Base-by-base conservation (phyloP, 2,113 vertebrate species). In the Falco punctatus region DNA sequence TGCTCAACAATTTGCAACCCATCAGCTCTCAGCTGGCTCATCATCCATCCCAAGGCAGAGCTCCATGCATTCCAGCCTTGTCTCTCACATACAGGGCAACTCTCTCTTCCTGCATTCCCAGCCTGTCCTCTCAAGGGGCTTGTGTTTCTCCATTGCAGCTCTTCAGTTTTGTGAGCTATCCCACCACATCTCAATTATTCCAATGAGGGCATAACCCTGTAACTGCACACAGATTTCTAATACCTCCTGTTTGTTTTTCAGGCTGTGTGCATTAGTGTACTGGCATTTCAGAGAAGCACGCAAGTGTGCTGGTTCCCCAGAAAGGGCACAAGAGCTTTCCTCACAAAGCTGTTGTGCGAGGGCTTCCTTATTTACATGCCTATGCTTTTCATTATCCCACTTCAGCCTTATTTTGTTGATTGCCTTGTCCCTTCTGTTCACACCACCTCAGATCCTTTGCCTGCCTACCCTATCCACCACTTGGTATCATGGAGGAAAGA, bases 141-240 rank as follows among this genome's bases (percentile, higher is more conserved):
- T 46, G 7, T 54, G 35, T 46, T 55, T 44, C 32, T 74, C 26
- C n/a, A n/a, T 17, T 28, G 24, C 38, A 83, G 26, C 42, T 38
- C 10, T 83, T 30, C 30, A 38, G 18, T 18, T 35, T 8, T 44
- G 23, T 73, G 32, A 79, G 32, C 17, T 74, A 21, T 35, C 12
- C 35, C 42, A 44, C 22, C 32, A 30, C 0, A 0, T 20, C 11
- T 46, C 51, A 33, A 3, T 57, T 54, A 69, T 71, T 57, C 32
- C 38, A 59, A 19, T 54, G 48, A 77, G 13, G 38, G 32, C 48
- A 26, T 27, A 78, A 64, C 49, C 26, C 21, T 71, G 26, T 64
- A 71, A n/a, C 21, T 38, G 33, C 22, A 27, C 54, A 70, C 7
- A 17, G 58, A 16, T 3, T 61, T 62, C 30, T 69, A 15, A 18